Conservation (phyloP, 2,113 vertebrate genomes). For the Hippocampus mohnikei region DNA sequence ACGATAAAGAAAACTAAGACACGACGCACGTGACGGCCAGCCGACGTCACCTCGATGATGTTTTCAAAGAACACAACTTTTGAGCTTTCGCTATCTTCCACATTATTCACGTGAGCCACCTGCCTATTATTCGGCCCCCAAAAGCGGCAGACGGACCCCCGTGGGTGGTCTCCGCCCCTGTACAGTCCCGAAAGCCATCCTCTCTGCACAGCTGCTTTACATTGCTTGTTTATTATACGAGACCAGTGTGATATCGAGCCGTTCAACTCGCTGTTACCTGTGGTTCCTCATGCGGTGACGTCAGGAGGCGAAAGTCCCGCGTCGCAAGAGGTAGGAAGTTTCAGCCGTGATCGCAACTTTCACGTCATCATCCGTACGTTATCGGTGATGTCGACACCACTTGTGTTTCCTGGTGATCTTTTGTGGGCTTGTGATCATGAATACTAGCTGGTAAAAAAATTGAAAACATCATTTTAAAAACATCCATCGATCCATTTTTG, state of each 20-base stretch:
- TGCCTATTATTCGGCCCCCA: slow-evolving; percentile 27
- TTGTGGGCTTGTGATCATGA: not conserved
- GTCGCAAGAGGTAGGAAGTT: slow-evolving; percentile 59
- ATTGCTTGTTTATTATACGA: slow-evolving; percentile 11
- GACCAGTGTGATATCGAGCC: slow-evolving; percentile 40
- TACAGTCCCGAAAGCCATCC: slow-evolving; percentile 1
- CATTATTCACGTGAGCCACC: slow-evolving; percentile 16
- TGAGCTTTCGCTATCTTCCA: not conserved
- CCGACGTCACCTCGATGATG: not conserved
- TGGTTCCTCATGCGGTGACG: slow-evolving; percentile 44
- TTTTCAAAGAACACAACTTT: not conserved
- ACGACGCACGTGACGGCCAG: not conserved
- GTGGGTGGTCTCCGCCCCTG: slow-evolving; percentile 55
- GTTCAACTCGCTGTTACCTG: slow-evolving; percentile 59
- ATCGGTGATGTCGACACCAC: not conserved
- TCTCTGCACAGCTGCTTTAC: slow-evolving; percentile 2
- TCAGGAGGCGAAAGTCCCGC: slow-evolving; percentile 45
- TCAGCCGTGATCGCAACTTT: slow-evolving; percentile 32
- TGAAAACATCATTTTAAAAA: not conserved
- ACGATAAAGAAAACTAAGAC: not conserved
- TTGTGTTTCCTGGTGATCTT: slow-evolving; percentile 16
- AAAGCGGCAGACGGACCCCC: slow-evolving; percentile 32
- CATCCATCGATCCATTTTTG: too few relatives aligned
- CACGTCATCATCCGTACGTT: slow-evolving; percentile 22
- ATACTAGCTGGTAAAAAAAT: not conserved